These are phyloP conservation scores for Eupsittula cactorum DNA, from an alignment of 2,113 vertebrate species.

Conservation along the genomic window DNA sequence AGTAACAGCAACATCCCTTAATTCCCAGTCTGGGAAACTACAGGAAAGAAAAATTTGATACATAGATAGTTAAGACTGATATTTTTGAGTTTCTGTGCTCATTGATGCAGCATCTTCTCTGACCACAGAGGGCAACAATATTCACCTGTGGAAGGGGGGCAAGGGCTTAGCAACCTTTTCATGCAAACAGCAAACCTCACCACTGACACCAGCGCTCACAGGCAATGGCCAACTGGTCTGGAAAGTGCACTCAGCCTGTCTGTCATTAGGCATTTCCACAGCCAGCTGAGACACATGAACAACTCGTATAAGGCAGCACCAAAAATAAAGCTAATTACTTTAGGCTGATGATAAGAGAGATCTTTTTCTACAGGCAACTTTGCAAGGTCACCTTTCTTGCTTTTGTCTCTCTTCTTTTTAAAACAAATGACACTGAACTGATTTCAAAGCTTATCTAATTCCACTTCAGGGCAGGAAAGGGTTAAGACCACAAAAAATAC, in stretches of 20 bases:
- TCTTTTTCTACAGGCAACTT: slow-evolving; percentile 33
- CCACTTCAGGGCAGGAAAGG: neutral
- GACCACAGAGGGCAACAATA: neutral
- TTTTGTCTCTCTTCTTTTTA: neutral
- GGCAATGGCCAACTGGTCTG: neutral
- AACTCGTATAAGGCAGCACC: slow-evolving; percentile 4
- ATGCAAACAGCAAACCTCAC: neutral
- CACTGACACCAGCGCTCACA: neutral
- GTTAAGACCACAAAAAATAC: slow-evolving; percentile 29
- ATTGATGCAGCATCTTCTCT: neutral
- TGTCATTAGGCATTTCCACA: neutral
- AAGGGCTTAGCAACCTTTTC: neutral
- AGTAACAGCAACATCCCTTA: neutral
- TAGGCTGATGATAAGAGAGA: slow-evolving; percentile 27
- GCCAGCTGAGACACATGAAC: neutral
- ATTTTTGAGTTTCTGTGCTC: neutral
- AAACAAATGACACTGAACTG: neutral
- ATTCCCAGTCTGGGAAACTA: neutral
- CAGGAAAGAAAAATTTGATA: accelerated
- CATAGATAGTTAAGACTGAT: neutral
- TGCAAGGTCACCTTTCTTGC: slow-evolving; percentile 48
- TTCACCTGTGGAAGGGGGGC: neutral
- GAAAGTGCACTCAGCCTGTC: neutral
- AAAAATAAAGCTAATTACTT: slow-evolving; percentile 65
- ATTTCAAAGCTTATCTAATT: slow-evolving; percentile 4